Evolutionary conservation across 2,113 vertebrate genomes (phyloP).

Genomic region (Canis aureus): DNA sequence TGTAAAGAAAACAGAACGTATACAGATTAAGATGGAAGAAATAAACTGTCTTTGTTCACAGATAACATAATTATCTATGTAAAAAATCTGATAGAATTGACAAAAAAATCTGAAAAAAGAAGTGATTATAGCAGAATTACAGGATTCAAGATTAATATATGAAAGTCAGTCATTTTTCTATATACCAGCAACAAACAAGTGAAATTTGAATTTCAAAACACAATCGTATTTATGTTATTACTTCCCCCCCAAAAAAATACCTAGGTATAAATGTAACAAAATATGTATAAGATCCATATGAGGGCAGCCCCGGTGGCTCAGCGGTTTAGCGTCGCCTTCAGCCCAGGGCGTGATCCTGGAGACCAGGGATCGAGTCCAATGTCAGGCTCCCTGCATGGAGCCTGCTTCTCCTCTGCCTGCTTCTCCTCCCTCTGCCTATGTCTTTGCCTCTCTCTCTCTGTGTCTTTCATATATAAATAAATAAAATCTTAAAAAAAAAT

Average conservation of each 20-base stretch:
- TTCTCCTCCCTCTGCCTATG: too few relatives aligned
- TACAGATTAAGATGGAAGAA: not conserved
- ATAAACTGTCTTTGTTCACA: not conserved
- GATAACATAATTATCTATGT: not conserved
- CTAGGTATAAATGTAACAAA: not conserved
- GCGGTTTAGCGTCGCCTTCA: too few relatives aligned
- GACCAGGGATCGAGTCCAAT: too few relatives aligned
- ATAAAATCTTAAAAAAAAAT: too few relatives aligned
- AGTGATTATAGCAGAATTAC: not conserved
- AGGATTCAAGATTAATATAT: not conserved
- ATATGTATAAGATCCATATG: not conserved
- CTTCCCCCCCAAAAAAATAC: not conserved
- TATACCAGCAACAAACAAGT: not conserved
- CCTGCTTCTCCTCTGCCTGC: too few relatives aligned
- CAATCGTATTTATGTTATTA: not conserved
- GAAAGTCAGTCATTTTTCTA: conserved; percentile 9
- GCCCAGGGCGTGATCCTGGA: too few relatives aligned
- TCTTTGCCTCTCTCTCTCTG: too few relatives aligned
- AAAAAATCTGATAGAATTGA: not conserved
- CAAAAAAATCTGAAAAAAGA: not conserved
- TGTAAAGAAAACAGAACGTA: not conserved
- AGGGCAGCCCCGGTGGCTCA: too few relatives aligned
- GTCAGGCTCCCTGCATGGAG: too few relatives aligned
- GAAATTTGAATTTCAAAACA: not conserved
- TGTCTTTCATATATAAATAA: too few relatives aligned